Evolutionary conservation across 2,113 vertebrate species (phyloP).

Genomic region (Castor canadensis): DNA sequence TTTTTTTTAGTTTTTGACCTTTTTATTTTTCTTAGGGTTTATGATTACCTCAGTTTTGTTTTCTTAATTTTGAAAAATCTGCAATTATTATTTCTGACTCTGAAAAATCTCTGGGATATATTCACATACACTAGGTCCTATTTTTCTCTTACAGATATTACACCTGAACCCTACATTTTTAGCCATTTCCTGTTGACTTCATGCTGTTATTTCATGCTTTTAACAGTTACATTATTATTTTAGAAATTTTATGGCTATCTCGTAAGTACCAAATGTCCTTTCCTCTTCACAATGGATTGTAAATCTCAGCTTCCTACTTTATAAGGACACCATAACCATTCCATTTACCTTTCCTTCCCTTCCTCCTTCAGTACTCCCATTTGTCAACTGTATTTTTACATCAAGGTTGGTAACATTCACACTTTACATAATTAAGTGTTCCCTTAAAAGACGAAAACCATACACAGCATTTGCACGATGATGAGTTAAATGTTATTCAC

Average conservation of each 20-base stretch:
- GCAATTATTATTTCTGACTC: background rate
- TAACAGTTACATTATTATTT: background rate
- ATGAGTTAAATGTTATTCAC: conserved; percentile 21
- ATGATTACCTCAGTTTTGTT: background rate
- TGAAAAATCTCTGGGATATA: background rate
- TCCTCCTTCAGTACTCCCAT: background rate
- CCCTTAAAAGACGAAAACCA: conserved; percentile 30
- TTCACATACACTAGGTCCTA: background rate
- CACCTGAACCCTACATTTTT: background rate
- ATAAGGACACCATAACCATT: background rate
- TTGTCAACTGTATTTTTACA: background rate
- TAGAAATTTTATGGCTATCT: background rate
- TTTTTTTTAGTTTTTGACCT: background rate
- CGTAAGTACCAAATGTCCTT: background rate
- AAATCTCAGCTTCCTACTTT: background rate
- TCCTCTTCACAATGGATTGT: background rate
- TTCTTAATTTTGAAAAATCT: background rate
- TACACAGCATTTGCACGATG: background rate
- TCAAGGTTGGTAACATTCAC: background rate
- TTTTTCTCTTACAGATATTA: background rate
- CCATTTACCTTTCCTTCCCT: background rate
- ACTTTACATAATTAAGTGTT: background rate
- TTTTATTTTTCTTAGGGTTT: background rate
- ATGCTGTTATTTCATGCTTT: background rate
- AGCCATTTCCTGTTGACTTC: background rate